These are phyloP conservation scores for Achlya flavicornis DNA, from an alignment of 2,888 invertebrate genomes.

Conservation along the genomic window DNA sequence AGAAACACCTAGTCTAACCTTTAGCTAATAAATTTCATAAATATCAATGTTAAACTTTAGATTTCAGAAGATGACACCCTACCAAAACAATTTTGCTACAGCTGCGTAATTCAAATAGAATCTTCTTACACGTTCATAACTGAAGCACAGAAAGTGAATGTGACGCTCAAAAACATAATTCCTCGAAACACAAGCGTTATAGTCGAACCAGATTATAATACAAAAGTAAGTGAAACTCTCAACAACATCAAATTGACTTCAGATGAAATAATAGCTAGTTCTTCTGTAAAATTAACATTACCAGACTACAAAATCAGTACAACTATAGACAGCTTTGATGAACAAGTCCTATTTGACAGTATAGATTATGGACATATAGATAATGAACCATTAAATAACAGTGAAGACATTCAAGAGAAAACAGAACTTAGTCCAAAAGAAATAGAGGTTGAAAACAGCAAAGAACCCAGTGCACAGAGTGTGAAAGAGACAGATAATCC, in stretches of 20 bases:
- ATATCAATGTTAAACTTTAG: constrained; percentile 33
- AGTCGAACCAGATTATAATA: constrained; percentile 49
- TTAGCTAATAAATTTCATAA: too few relatives aligned
- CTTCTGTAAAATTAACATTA: constrained; percentile 45
- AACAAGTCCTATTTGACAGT: constrained; percentile 28
- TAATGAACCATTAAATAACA: constrained; percentile 9
- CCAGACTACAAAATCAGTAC: constrained; percentile 62
- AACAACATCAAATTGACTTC: constrained; percentile 20
- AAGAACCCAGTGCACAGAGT: constrained; percentile 18
- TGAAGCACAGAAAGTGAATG: constrained; percentile 66
- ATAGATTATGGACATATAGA: constrained; percentile 21
- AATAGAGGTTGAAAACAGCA: constrained; percentile 22
- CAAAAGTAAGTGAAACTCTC: constrained; percentile 17
- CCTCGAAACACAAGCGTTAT: constrained; percentile 62
- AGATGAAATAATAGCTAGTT: constrained; percentile 5
- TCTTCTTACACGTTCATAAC: constrained; percentile 76
- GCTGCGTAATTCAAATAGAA: constrained; percentile 77
- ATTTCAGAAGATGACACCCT: constrained; percentile 66
- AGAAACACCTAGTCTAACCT: too few relatives aligned
- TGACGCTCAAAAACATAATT: constrained; percentile 63
- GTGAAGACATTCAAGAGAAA: constrained; percentile 21
- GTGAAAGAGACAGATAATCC: constrained; percentile 19
- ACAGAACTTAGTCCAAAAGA: constrained; percentile 11
- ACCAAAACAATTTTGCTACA: constrained; percentile 79
- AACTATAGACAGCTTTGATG: constrained; percentile 40